phyloP scores from a whole-genome alignment of 2,797 vertebrate genomes.

The Paedocypris micromegethes region DNA sequence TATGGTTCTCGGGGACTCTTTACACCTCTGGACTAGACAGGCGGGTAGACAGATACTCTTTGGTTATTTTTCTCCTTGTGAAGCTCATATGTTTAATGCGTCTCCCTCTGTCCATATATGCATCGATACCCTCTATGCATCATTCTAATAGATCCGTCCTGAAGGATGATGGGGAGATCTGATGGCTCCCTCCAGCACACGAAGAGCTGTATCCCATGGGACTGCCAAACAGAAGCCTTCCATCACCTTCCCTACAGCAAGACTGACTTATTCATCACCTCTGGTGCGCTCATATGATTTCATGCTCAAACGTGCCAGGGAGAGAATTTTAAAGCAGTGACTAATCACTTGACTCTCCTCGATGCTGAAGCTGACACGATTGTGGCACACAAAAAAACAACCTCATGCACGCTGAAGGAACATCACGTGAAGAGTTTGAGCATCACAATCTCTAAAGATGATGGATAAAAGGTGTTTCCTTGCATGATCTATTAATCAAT shows the following conservation, averaged over 20 bases:
- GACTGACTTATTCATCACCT: constrained; percentile 12
- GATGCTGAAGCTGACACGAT: constrained; percentile 2
- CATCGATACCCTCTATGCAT: constrained; percentile 1
- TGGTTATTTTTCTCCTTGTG: too few species aligned
- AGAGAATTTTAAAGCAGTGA: background rate
- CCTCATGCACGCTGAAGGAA: too few species aligned
- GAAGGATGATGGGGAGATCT: background rate
- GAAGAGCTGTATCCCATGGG: background rate
- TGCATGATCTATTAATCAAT: too few species aligned
- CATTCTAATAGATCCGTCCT: background rate
- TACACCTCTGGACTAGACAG: too few species aligned
- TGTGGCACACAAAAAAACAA: background rate
- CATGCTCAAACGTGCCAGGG: background rate
- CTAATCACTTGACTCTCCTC: background rate
- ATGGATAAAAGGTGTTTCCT: too few species aligned
- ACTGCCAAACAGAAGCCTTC: background rate
- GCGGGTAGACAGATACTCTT: too few species aligned
- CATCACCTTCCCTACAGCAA: background rate
- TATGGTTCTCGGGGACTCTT: too few species aligned
- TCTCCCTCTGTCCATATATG: too few species aligned
- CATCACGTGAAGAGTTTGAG: too few species aligned
- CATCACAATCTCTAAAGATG: too few species aligned
- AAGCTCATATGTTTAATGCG: too few species aligned
- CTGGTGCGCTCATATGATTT: background rate
- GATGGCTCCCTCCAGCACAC: constrained; percentile 5